These are phyloP conservation scores for Sipha maydis DNA, from an alignment of 2,888 invertebrate genomes.

Conservation along the genomic window DNA sequence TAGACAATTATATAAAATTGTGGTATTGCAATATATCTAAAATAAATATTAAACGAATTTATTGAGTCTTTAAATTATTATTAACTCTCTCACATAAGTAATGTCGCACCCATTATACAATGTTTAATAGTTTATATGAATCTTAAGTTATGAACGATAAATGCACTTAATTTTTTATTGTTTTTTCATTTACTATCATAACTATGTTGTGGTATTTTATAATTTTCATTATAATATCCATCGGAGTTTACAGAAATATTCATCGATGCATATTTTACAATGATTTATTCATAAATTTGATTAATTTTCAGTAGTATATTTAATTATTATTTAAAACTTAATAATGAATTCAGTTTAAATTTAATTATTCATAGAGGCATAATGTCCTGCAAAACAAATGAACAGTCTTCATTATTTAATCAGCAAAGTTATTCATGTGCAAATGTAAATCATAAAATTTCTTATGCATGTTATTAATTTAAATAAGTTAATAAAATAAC, in stretches of 20 bases:
- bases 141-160: not conserved
- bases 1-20: not conserved
- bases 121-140: not conserved
- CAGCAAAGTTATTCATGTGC: conserved; percentile 16
- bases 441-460: not conserved
- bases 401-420: conserved; percentile 10
- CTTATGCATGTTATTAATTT: conserved; percentile 16
- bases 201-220: not conserved
- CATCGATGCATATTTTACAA: not conserved
- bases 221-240: not conserved
- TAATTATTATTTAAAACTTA: not conserved
- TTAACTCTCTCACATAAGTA: not conserved
- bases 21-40: not conserved
- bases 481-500: conserved; percentile 34
- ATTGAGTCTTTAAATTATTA: not conserved
- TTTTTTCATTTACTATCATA: too few relatives aligned
- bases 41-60: not conserved
- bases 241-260: not conserved
- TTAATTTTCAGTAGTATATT: not conserved
- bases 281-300: not conserved
- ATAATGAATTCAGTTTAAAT: not conserved
- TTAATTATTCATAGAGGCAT: not conserved
- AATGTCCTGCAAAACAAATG: conserved; percentile 3
- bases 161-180: too few relatives aligned
- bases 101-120: not conserved